These are phyloP conservation scores for Lepidurus packardi DNA, from an alignment of 1,140 invertebrate species.

Conservation along the genomic window DNA sequence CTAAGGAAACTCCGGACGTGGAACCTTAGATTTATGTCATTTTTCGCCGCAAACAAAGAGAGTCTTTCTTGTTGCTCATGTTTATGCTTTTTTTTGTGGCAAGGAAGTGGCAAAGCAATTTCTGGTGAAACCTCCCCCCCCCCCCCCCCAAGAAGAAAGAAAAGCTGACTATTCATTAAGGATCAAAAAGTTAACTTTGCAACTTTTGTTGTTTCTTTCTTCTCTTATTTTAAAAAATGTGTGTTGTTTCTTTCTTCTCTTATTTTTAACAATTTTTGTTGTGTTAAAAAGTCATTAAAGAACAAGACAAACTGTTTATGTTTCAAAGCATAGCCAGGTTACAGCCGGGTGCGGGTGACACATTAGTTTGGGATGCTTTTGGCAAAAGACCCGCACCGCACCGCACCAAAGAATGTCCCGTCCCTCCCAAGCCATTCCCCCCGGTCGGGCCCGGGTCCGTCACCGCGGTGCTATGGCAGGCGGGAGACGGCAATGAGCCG, in stretches of 20 bases:
- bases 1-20: slow-evolving; percentile 9
- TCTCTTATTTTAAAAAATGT: neutral
- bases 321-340: neutral
- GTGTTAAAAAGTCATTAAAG: neutral
- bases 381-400: neutral
- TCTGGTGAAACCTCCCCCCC: neutral
- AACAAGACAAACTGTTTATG: slow-evolving; percentile 6
- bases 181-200: neutral
- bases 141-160: neutral
- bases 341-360: neutral
- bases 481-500: slow-evolving; percentile 7
- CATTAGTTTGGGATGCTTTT: neutral
- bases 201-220: neutral
- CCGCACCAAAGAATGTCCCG: neutral
- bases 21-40: neutral
- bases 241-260: neutral
- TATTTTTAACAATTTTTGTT: neutral
- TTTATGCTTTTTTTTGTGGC: neutral
- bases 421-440: too few species aligned
- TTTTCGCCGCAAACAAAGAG: neutral
- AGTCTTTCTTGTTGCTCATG: neutral
- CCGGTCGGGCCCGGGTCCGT: too few species aligned
- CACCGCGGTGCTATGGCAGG: neutral
- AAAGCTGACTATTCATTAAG: neutral
- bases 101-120: neutral